Evolutionary conservation across 2,888 invertebrate species (phyloP), one percentile per base, ranked within the genome.

Genomic region (Cheilosia impressa): DNA sequence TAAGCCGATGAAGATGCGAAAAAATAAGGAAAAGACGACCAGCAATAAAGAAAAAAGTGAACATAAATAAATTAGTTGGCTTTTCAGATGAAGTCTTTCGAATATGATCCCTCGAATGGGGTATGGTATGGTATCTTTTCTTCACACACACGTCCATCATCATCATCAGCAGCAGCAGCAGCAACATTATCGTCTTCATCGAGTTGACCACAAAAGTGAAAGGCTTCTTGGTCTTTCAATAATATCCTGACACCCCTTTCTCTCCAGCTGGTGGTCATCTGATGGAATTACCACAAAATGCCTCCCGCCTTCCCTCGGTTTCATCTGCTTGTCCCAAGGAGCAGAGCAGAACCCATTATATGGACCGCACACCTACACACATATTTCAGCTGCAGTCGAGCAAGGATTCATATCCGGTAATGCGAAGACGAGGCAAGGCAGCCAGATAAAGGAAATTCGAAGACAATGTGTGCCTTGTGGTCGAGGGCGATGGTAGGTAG

Each of bases 231-330:
- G 85, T 72, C 72, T 68, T 81, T 77, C 66, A 72, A 80, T 81
- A 80, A 81, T 76, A 85, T 85, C 72, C 80, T 81, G 62, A 52
- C 80, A 62, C 71, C 71, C 75, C 76, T 72, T 76, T 63, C 75
- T 65, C 69, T 78, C n/a, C 57, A 24, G 77, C 22, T 72, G 73
- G 57, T 68, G 80, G 66, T 62, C 76, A 66, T 60, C 85, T 77
- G 66, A 81, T 85, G 85, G 85, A 85, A 85, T 85, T 81, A 85
- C 85, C 81, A 63, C 76, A 77, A 63, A 72, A 85, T 52, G 55
- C 71, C 68, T 80, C 72, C 62, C 38, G 38, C 77, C 71, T 71
- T 80, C 57, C 47, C 81, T 41, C 24, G 24, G 65, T 63, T 85
- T 79, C 66, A 68, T 83, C 62, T 58, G 13, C 50, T 45, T 19